These are phyloP conservation scores for Ctenopoma kingsleyae DNA, from an alignment of 2,797 vertebrate genomes.

Conservation along the genomic window DNA sequence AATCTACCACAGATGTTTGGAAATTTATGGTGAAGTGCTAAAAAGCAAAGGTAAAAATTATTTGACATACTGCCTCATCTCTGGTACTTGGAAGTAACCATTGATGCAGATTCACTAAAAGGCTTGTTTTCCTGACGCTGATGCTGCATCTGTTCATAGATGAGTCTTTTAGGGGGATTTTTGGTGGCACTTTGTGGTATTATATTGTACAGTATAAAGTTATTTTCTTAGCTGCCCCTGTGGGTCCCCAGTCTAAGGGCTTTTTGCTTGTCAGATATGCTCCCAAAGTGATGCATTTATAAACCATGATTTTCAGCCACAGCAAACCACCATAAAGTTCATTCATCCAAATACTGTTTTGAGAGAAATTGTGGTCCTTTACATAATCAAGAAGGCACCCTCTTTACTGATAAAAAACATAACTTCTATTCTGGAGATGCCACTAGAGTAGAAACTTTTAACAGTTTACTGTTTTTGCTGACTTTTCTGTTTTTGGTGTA, in stretches of 20 bases:
- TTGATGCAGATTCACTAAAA: slow-evolving; percentile 30
- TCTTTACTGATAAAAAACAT: slow-evolving; percentile 27
- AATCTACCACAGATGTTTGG: slow-evolving; percentile 54
- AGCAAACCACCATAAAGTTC: slow-evolving; percentile 30
- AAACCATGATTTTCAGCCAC: slow-evolving; percentile 55
- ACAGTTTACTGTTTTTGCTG: slow-evolving; percentile 14
- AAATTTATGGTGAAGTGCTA: slow-evolving; percentile 41
- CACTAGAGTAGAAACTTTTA: not conserved
- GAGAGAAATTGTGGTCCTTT: slow-evolving; percentile 38
- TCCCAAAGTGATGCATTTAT: slow-evolving; percentile 62
- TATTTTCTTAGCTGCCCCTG: slow-evolving; percentile 40
- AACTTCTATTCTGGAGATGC: slow-evolving; percentile 20
- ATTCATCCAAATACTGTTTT: slow-evolving; percentile 41
- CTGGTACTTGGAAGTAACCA: slow-evolving; percentile 39
- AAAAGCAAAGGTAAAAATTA: slow-evolving; percentile 31
- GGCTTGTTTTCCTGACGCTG: slow-evolving; percentile 12
- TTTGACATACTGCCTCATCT: slow-evolving; percentile 45
- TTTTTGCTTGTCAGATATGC: slow-evolving; percentile 57
- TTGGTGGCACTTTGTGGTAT: not conserved
- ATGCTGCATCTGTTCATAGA: slow-evolving; percentile 13
- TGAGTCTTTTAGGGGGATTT: slow-evolving; percentile 17
- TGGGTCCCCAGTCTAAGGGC: slow-evolving; percentile 33
- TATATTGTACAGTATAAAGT: slow-evolving; percentile 11
- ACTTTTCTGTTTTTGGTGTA: not conserved
- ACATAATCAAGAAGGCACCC: slow-evolving; percentile 42